phyloP scores from a whole-genome alignment of 1,140 invertebrate species.

The Conopomorpha cramerella region DNA sequence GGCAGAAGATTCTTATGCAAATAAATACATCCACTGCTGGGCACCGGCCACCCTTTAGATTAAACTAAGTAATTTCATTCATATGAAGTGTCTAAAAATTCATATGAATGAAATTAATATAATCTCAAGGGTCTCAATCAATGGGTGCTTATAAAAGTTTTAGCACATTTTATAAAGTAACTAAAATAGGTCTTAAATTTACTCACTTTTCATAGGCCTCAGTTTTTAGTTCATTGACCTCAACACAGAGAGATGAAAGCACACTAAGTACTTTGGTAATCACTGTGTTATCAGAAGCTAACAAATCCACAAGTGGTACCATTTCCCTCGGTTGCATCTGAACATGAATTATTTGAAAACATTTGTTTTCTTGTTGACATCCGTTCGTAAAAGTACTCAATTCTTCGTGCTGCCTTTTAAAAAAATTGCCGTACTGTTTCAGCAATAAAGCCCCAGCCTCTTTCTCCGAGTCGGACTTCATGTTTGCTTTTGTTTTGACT shows the following conservation, averaged over 20 bases:
- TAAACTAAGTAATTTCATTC: too few species aligned
- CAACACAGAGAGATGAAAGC: conserved; percentile 77
- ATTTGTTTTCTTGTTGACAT: conserved; percentile 48
- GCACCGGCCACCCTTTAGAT: too few species aligned
- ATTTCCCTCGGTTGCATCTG: conserved; percentile 63
- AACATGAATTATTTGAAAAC: conserved; percentile 64
- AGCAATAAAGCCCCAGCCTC: conserved; percentile 39
- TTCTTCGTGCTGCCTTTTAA: conserved; percentile 67
- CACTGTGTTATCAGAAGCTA: conserved; percentile 81
- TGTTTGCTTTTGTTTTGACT: too few species aligned
- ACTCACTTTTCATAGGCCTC: conserved; percentile 68
- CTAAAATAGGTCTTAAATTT: conserved; percentile 9
- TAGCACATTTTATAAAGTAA: conserved; percentile 2
- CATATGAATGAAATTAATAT: too few species aligned
- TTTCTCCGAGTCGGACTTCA: conserved; percentile 21
- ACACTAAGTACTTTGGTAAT: conserved; percentile 83
- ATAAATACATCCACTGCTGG: too few species aligned
- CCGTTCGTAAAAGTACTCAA: conserved; percentile 13
- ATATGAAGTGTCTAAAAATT: too few species aligned
- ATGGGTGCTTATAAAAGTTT: too few species aligned
- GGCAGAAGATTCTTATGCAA: too few species aligned
- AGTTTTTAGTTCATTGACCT: conserved; percentile 70
- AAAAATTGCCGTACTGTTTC: conserved; percentile 72
- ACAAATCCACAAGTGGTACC: conserved; percentile 68
- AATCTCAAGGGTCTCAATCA: too few species aligned